Conservation (phyloP, 2,888 invertebrate genomes). For the Myopa tessellatipennis region DNA sequence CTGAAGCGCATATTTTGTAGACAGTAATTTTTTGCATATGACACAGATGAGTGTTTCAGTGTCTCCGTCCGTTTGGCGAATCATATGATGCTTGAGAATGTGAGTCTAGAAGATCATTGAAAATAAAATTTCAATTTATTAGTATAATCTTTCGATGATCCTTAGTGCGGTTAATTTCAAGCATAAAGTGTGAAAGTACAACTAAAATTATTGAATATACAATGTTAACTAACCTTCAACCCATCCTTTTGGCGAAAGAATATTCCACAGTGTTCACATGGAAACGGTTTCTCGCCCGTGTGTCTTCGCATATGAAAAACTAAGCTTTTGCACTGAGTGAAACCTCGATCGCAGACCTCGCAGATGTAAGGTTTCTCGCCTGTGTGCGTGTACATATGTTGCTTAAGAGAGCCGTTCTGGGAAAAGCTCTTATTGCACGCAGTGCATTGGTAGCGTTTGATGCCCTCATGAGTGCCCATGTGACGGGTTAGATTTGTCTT, state of each 20-base stretch:
- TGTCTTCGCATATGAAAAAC: slow-evolving; percentile 61
- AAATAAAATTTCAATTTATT: slow-evolving; percentile 5
- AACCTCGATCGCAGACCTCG: slow-evolving; percentile 57
- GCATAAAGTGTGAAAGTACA: too few relatives aligned
- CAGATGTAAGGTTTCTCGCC: slow-evolving; percentile 61
- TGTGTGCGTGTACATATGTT: slow-evolving; percentile 62
- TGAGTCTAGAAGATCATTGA: slow-evolving; percentile 50
- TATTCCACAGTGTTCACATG: slow-evolving; percentile 58
- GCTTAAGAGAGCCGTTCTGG: slow-evolving; percentile 60
- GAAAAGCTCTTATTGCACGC: slow-evolving; percentile 60
- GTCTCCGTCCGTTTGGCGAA: slow-evolving; percentile 40
- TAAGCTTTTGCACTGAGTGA: slow-evolving; percentile 62
- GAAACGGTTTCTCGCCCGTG: slow-evolving; percentile 62
- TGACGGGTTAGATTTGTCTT: slow-evolving; percentile 63
- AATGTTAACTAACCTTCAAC: slow-evolving; percentile 52
- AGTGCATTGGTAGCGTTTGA: slow-evolving; percentile 56
- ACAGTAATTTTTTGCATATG: slow-evolving; percentile 55
- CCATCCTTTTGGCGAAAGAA: slow-evolving; percentile 63
- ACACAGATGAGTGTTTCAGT: slow-evolving; percentile 52
- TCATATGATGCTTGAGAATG: slow-evolving; percentile 55
- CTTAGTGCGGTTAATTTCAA: not conserved
- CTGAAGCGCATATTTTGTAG: slow-evolving; percentile 53
- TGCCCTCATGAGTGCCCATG: slow-evolving; percentile 59
- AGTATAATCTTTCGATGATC: not conserved
- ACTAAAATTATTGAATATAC: not conserved